Evolutionary conservation across 2,113 vertebrate genomes (phyloP).

Genomic region (Clarias magur): DNA sequence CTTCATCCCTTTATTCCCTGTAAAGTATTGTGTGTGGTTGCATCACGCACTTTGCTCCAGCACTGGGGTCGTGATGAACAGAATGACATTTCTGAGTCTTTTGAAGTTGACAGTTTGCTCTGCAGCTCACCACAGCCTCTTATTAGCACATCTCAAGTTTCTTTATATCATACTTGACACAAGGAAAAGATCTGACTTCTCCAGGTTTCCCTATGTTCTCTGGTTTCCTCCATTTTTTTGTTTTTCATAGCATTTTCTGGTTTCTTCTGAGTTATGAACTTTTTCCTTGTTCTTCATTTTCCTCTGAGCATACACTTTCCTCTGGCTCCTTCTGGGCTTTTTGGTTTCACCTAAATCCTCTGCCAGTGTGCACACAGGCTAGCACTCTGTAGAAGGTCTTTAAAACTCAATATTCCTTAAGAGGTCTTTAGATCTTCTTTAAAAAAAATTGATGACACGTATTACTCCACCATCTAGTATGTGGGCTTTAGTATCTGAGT

Average conservation of each 20-base stretch:
- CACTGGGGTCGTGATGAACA: not conserved
- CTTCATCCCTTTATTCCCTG: not conserved
- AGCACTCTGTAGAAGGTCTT: too few relatives aligned
- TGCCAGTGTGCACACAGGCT: too few relatives aligned
- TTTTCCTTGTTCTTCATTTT: not conserved
- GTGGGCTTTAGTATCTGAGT: too few relatives aligned
- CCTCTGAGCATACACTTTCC: too few relatives aligned
- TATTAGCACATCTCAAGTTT: too few relatives aligned
- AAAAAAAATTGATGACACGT: too few relatives aligned
- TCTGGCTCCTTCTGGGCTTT: not conserved
- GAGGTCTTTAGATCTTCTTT: too few relatives aligned
- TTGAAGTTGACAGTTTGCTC: too few relatives aligned
- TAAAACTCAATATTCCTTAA: too few relatives aligned
- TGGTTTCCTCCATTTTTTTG: not conserved
- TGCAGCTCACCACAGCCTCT: too few relatives aligned
- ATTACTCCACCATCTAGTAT: too few relatives aligned
- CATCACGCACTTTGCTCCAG: not conserved
- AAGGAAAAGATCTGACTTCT: not conserved
- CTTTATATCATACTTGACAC: not conserved
- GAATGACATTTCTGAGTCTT: not conserved
- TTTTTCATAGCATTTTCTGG: not conserved
- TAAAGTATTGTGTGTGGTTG: not conserved
- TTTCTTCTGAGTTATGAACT: not conserved
- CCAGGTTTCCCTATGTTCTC: not conserved
- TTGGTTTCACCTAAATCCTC: too few relatives aligned